Evolutionary conservation across 2,888 invertebrate species (phyloP).

Genomic region (Linnaemya vulpina): DNA sequence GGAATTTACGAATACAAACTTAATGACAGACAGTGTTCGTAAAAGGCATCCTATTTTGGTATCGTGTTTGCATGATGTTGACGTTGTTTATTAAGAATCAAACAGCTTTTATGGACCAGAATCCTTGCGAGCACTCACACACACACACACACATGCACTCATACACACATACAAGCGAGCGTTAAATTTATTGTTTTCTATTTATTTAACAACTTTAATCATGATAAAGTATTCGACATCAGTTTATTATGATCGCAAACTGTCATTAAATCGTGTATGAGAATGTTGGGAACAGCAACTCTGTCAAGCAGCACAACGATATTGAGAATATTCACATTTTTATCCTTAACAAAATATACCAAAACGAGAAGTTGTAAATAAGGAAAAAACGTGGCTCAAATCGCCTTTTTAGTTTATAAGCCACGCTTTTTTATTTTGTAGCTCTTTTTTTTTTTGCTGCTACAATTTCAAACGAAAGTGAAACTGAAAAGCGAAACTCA

Average conservation of each 20-base stretch:
- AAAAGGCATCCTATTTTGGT: not conserved
- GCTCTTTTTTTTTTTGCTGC: not conserved
- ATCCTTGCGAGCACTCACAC: not conserved
- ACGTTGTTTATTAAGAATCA: not conserved
- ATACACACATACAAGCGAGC: not conserved
- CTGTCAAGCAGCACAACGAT: not conserved
- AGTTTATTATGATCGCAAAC: constrained; percentile 67
- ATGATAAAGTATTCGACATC: constrained; percentile 61
- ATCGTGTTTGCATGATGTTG: not conserved
- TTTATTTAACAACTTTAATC: constrained; percentile 51
- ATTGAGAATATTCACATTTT: not conserved
- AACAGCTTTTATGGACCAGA: not conserved
- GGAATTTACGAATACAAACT: not conserved
- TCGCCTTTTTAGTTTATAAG: constrained; percentile 56
- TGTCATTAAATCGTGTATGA: constrained; percentile 58
- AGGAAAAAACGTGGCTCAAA: constrained; percentile 61
- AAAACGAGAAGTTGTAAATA: too few relatives aligned
- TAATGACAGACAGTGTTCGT: not conserved
- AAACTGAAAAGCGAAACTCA: constrained; percentile 64
- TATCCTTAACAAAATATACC: constrained; percentile 3
- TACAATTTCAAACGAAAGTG: constrained; percentile 65
- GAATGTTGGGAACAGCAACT: constrained; percentile 41
- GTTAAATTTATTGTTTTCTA: constrained; percentile 52
- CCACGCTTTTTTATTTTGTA: constrained; percentile 50
- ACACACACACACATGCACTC: not conserved